A percentile compares a stretch with the other conserved stretches of the same genome.
phyloP scores from a whole-genome alignment of 2,113 vertebrate genomes.

The Dipodomys spectabilis region DNA sequence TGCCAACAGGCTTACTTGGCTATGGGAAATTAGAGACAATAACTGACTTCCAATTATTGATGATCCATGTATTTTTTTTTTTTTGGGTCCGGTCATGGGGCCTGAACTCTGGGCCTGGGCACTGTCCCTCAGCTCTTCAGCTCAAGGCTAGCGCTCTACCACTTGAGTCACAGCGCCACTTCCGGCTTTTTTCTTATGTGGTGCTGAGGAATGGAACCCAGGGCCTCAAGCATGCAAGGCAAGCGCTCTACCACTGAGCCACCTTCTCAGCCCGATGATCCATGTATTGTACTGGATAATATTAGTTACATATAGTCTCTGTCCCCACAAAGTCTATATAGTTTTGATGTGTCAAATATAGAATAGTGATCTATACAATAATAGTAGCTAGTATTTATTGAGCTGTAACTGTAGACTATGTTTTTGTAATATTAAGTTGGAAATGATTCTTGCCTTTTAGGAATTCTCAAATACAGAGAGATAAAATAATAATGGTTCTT shows the following conservation, averaged over 20 bases:
- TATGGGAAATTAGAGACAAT: not conserved
- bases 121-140: too few relatives aligned
- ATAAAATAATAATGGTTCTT: not conserved
- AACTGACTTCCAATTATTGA: not conserved
- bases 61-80: too few relatives aligned
- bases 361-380: not conserved
- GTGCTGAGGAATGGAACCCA: too few relatives aligned
- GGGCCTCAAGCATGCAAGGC: too few relatives aligned
- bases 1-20: not conserved
- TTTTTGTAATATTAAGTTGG: not conserved
- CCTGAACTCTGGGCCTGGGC: too few relatives aligned
- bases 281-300: too few relatives aligned
- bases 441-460: not conserved
- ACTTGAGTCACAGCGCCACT: too few relatives aligned
- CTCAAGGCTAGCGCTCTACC: too few relatives aligned
- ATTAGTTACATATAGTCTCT: not conserved
- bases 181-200: too few relatives aligned
- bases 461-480: not conserved
- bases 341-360: not conserved
- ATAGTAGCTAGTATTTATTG: not conserved
- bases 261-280: too few relatives aligned
- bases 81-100: too few relatives aligned
- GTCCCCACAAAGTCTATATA: not conserved
- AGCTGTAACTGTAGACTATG: not conserved
- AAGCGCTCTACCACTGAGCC: too few relatives aligned